Evolutionary conservation across 2,888 invertebrate species (phyloP).

Genomic region (Campoplex capitator): DNA sequence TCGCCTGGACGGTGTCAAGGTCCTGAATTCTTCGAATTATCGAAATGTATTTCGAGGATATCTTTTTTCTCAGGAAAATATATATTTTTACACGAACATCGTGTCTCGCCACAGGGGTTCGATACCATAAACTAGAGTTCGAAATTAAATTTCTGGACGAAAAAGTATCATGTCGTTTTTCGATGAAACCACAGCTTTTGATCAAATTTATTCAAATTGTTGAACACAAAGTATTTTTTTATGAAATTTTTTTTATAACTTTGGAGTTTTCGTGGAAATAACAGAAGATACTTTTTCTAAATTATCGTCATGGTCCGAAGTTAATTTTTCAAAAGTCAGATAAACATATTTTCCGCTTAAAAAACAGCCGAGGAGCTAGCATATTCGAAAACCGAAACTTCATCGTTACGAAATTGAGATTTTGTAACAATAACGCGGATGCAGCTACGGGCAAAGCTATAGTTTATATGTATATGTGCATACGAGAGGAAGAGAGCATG

Average conservation of each 20-base stretch:
- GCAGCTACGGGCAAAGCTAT: not conserved
- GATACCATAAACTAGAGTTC: not conserved
- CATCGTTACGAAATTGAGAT: not conserved
- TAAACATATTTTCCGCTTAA: not conserved
- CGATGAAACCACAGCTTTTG: not conserved
- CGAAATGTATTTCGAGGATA: not conserved
- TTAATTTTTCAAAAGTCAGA: not conserved
- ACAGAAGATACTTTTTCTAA: not conserved
- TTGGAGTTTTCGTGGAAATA: not conserved
- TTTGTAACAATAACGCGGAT: not conserved
- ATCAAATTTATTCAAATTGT: not conserved
- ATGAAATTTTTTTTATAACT: not conserved
- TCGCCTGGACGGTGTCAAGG: not conserved
- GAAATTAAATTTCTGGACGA: not conserved
- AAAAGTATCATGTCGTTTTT: not conserved
- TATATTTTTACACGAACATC: not conserved
- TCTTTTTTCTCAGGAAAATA: not conserved
- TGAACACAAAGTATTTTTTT: not conserved
- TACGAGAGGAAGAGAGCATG: constrained; percentile 36
- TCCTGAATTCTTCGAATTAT: not conserved
- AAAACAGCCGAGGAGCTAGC: not conserved
- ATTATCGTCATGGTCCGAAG: not conserved
- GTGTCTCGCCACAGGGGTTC: not conserved
- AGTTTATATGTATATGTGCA: constrained; percentile 29
- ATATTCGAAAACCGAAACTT: not conserved